Evolutionary conservation across 2,797 vertebrate genomes (phyloP).

Genomic region (Numenius phaeopus): DNA sequence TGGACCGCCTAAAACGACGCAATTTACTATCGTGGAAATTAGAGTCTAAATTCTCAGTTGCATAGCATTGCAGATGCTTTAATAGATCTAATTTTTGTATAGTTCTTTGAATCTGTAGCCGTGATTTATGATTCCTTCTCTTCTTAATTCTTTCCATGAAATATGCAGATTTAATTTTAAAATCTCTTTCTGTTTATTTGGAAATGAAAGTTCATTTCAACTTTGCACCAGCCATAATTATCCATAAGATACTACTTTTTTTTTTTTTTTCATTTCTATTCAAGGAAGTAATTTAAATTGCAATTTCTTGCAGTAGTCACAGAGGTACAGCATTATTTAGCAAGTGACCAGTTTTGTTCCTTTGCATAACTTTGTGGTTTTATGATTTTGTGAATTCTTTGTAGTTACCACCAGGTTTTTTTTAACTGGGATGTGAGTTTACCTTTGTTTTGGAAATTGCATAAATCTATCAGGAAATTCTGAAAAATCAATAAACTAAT

Average conservation of each 20-base stretch:
- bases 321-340: conserved; percentile 34
- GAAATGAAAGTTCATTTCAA: conserved; percentile 58
- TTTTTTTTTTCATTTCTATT: neutral
- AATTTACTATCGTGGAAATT: conserved; percentile 43
- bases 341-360: conserved; percentile 5
- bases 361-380: conserved; percentile 8
- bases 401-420: conserved; percentile 71
- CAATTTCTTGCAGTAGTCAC: neutral
- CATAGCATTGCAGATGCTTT: neutral
- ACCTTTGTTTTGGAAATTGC: conserved; percentile 84
- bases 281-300: conserved; percentile 21
- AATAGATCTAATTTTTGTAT: conserved; percentile 16
- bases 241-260: conserved; percentile 20
- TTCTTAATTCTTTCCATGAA: conserved; percentile 56
- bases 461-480: conserved; percentile 88
- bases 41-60: conserved; percentile 30
- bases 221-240: conserved; percentile 20
- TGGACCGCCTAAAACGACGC: conserved; percentile 21
- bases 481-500: conserved; percentile 90
- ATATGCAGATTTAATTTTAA: conserved; percentile 44
- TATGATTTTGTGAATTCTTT: conserved; percentile 76
- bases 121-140: conserved; percentile 36
- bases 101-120: conserved; percentile 4
- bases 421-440: conserved; percentile 75
- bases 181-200: conserved; percentile 65